Conservation (phyloP, 2,797 vertebrate species). For the Bovichtus diacanthus region DNA sequence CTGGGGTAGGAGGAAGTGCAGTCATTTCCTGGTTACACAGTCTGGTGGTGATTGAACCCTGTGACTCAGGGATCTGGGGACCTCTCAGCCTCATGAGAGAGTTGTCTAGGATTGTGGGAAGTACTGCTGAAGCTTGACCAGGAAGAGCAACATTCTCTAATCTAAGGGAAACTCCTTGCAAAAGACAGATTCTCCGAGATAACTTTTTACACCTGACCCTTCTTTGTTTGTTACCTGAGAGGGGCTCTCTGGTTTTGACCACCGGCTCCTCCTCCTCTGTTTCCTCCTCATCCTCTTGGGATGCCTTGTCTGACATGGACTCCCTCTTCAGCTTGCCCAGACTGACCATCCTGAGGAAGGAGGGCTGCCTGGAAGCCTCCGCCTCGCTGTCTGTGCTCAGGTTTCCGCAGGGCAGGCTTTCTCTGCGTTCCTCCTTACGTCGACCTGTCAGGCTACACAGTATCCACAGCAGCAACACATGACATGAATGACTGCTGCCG, state of each 20-base stretch:
- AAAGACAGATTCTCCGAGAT: not conserved
- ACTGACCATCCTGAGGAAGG: conserved; percentile 89
- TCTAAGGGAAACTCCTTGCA: not conserved
- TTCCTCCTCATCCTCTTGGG: conserved; percentile 83
- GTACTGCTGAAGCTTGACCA: conserved; percentile 35
- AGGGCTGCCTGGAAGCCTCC: conserved; percentile 82
- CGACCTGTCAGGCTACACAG: conserved; percentile 82
- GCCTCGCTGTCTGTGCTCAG: conserved; percentile 71
- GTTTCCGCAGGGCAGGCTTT: conserved; percentile 85
- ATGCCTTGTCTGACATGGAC: conserved; percentile 87
- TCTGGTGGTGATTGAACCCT: conserved; percentile 70
- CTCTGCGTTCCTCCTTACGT: conserved; percentile 84
- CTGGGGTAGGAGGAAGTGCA: conserved; percentile 65
- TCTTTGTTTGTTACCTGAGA: conserved; percentile 81
- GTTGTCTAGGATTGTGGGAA: conserved; percentile 58
- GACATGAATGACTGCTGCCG: conserved; percentile 5
- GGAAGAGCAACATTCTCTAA: conserved; percentile 32
- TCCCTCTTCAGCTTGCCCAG: conserved; percentile 86
- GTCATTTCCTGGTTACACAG: conserved; percentile 81
- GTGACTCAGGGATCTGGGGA: conserved; percentile 71
- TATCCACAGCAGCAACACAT: conserved; percentile 23
- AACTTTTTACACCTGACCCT: conserved; percentile 11
- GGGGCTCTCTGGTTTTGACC: conserved; percentile 85
- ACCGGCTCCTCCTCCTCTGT: conserved; percentile 77
- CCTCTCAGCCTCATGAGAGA: conserved; percentile 55